Conservation (phyloP, 2,797 vertebrate genomes). For the Siniperca scherzeri region DNA sequence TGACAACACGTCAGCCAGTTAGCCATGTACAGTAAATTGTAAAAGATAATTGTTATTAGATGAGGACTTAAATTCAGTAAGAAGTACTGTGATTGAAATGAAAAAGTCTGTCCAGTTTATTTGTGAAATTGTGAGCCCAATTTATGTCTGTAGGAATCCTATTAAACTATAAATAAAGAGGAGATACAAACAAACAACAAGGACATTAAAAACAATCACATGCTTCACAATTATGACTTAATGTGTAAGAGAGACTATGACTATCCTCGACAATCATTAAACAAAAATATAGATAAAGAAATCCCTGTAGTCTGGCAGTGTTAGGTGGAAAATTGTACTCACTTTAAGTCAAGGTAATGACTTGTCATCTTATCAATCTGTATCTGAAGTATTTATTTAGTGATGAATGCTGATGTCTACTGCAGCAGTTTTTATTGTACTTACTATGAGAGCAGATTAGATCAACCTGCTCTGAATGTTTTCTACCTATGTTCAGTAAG, state of each 20-base stretch:
- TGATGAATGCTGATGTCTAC: neutral
- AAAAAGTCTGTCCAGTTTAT: neutral
- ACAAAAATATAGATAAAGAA: constrained; percentile 57
- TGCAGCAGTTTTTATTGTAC: neutral
- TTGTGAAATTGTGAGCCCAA: neutral
- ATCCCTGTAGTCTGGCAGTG: no score
- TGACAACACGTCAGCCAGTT: neutral
- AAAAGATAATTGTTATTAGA: neutral
- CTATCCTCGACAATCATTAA: constrained; percentile 70
- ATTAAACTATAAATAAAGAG: neutral
- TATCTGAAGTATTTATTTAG: neutral
- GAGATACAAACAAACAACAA: constrained; percentile 11
- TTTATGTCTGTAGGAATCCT: neutral
- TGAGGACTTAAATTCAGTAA: neutral
- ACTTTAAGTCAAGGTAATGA: neutral
- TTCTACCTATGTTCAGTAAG: neutral
- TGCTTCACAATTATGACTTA: constrained; percentile 1
- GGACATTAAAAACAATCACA: neutral
- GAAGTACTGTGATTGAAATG: neutral
- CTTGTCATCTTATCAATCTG: neutral
- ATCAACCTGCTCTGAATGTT: constrained; percentile 15
- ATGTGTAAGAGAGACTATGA: constrained; percentile 31
- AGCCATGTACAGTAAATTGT: neutral
- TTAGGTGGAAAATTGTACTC: neutral
- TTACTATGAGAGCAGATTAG: neutral